Percentiles rank a stretch among this genome's conserved stretches.
phyloP scores from a whole-genome alignment of 2,888 invertebrate species.

The Chymomyza procnemis region DNA sequence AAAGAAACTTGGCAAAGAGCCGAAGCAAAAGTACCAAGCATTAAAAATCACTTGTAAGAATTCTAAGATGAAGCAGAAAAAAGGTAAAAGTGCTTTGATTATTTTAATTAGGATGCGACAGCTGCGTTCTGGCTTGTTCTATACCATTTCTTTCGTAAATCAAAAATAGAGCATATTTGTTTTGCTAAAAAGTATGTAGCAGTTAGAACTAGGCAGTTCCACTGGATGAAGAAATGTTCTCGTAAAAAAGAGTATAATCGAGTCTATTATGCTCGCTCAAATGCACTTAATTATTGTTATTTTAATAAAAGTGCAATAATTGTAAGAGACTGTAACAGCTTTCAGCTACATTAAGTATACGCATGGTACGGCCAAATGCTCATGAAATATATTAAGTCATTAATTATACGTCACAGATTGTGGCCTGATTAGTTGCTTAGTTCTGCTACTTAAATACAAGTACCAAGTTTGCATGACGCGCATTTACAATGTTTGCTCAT shows the following conservation, averaged over 20 bases:
- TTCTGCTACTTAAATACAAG: neutral
- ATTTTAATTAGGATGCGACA: conserved; percentile 49
- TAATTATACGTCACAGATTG: conserved; percentile 10
- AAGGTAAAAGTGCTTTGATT: conserved; percentile 33
- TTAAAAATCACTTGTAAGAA: neutral
- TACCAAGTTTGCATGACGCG: neutral
- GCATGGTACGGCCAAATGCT: neutral
- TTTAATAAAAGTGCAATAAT: neutral
- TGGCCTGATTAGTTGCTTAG: neutral
- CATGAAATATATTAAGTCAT: neutral
- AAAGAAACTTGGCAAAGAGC: conserved; percentile 28
- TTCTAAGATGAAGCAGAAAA: conserved; percentile 12
- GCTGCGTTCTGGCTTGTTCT: conserved; percentile 44
- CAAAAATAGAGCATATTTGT: neutral
- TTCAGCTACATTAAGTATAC: neutral
- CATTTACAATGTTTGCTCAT: neutral
- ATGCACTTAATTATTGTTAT: neutral
- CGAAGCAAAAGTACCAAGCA: conserved; percentile 1
- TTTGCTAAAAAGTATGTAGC: too few relatives aligned
- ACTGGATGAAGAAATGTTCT: too few relatives aligned
- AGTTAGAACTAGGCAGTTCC: too few relatives aligned
- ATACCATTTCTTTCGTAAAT: conserved; percentile 10
- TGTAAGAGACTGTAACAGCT: neutral
- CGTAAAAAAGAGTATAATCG: neutral
- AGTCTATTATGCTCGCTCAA: neutral